These are phyloP conservation scores for Pipa parva DNA, from an alignment of 2,113 vertebrate genomes.

Conservation along the genomic window DNA sequence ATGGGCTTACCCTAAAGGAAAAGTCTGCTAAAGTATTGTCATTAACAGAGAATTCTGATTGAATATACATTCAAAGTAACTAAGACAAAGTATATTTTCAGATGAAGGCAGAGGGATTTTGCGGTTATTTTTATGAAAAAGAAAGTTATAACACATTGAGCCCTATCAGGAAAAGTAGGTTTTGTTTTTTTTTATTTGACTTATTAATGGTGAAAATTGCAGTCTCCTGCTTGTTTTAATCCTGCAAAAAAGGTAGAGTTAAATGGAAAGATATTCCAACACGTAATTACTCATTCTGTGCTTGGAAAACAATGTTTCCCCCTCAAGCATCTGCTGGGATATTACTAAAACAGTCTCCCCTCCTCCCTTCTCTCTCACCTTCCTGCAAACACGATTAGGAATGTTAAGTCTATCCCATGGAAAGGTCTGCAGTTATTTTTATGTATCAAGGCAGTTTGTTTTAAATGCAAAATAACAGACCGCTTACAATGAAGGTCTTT, in stretches of 20 bases:
- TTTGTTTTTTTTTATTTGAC: too few species aligned
- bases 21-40: too few species aligned
- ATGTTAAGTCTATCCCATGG: slow-evolving; percentile 36
- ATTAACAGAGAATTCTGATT: too few species aligned
- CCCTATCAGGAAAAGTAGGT: too few species aligned
- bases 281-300: slow-evolving; percentile 32
- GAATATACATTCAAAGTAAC: too few species aligned
- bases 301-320: slow-evolving; percentile 30
- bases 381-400: slow-evolving; percentile 43
- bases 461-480: slow-evolving; percentile 40
- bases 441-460: slow-evolving; percentile 43
- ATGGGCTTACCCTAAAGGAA: too few species aligned
- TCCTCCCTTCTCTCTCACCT: slow-evolving; percentile 41
- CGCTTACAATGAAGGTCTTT: slow-evolving; percentile 44
- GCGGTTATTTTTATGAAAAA: too few species aligned
- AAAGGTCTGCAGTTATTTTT: slow-evolving; percentile 43
- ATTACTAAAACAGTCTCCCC: slow-evolving; percentile 27
- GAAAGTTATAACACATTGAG: too few species aligned
- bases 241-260: slow-evolving; percentile 14
- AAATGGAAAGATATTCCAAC: neutral
- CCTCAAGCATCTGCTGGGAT: slow-evolving; percentile 14
- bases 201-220: slow-evolving; percentile 7
- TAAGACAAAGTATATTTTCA: too few species aligned
- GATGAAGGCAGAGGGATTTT: too few species aligned
- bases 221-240: neutral